A percentile compares a stretch with the other conserved stretches of the same genome.
Evolutionary conservation across 1,140 invertebrate genomes (phyloP).

Genomic region (Araneus ventricosus): DNA sequence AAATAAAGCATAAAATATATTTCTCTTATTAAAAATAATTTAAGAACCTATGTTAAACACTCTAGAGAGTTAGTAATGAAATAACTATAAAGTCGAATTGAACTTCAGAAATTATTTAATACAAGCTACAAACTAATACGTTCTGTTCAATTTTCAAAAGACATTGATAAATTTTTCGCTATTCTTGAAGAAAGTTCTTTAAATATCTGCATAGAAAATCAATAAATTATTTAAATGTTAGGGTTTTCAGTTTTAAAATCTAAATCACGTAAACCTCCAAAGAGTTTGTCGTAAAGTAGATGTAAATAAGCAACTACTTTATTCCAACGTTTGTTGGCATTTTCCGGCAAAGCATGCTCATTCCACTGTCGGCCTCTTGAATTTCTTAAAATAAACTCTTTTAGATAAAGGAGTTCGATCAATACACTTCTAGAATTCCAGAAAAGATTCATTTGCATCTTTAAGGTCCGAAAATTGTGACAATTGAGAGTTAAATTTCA

Average conservation of each 20-base stretch:
- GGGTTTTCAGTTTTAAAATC: neutral
- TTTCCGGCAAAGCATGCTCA: neutral
- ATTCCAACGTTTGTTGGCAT: neutral
- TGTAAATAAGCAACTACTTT: slow-evolving; percentile 21
- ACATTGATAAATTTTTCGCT: no score
- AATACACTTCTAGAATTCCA: neutral
- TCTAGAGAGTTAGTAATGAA: no score
- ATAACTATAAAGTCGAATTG: no score
- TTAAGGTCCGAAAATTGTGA: slow-evolving; percentile 42
- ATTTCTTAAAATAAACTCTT: slow-evolving; percentile 10
- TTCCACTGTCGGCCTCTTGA: neutral
- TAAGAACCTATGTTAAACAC: no score
- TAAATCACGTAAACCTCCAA: neutral
- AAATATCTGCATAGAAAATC: neutral
- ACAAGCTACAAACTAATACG: no score
- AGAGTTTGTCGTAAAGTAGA: neutral
- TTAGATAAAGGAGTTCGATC: neutral
- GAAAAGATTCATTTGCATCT: slow-evolving; percentile 45
- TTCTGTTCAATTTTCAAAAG: no score
- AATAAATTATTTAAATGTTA: neutral
- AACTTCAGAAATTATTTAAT: no score
- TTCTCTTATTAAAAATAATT: no score
- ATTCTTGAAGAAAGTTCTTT: no score
- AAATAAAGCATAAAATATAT: no score
- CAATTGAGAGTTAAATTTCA: slow-evolving; percentile 43